These are phyloP conservation scores for Hoplias malabaricus DNA, from an alignment of 2,113 vertebrate genomes.

Conservation along the genomic window DNA sequence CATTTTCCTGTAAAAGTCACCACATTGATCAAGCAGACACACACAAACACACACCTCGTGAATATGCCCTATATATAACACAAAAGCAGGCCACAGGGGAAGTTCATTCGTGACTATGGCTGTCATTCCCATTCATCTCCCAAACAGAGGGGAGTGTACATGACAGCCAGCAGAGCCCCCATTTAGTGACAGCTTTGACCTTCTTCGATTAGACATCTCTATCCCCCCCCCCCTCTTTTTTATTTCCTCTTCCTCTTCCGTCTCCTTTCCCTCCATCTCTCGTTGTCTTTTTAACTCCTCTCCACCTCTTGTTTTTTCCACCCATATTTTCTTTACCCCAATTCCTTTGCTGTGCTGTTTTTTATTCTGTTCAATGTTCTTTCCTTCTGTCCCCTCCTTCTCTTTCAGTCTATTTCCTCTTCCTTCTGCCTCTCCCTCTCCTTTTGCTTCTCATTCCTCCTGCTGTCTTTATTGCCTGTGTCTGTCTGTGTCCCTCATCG, in stretches of 20 bases:
- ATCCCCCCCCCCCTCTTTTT: constrained; percentile 13
- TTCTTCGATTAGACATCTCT: constrained; percentile 51
- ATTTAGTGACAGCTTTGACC: constrained; percentile 53
- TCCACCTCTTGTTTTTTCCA: no score
- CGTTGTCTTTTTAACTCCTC: no score
- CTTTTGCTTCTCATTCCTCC: neutral
- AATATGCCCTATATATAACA: constrained; percentile 40
- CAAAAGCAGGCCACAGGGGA: constrained; percentile 19
- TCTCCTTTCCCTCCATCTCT: neutral
- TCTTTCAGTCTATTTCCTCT: neutral
- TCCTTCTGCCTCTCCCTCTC: no score
- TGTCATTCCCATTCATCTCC: constrained; percentile 44
- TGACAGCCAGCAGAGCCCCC: constrained; percentile 51
- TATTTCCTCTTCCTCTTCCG: no score
- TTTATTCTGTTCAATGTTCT: no score
- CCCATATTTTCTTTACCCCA: no score
- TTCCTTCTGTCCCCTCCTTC: neutral
- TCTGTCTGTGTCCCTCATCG: neutral
- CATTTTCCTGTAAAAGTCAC: constrained; percentile 22
- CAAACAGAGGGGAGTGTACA: constrained; percentile 33
- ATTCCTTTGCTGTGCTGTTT: no score
- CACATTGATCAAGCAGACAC: constrained; percentile 5
- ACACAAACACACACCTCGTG: constrained; percentile 4
- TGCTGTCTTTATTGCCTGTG: neutral
- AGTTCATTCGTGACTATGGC: constrained; percentile 42